Evolutionary conservation across 2,113 vertebrate species (phyloP), one percentile per base, ranked within the genome.

Genomic region (Cyphomyrus plagiostoma): DNA sequence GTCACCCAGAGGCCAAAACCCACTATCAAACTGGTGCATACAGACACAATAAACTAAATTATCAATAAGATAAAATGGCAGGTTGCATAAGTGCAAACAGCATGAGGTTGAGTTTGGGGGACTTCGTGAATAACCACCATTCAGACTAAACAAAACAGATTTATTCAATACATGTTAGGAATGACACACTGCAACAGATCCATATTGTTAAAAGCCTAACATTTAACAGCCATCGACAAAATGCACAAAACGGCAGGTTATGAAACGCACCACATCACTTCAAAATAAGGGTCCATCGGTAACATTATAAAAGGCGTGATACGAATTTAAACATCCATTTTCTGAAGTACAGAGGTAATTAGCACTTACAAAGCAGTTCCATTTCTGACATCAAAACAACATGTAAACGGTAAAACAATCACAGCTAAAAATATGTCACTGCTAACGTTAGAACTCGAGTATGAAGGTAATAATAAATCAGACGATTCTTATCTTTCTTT

Each of bases 131-230:
- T 80, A 80, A 80, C 30, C 74, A 80, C 30, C 74, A 42, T 42
- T 80, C 74, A 80, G 74, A 80, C 30, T 80, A 7, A 80, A 80
- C 74, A 42, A 80, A 80, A 80, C 74, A 77, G 30, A 80, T 80
- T 80, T 80, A 80, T 80, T 80, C 30, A 42, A 42, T 80, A 80
- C 35, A 4, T 42, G 11, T 80, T 80, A 19, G 35, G 74, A 80
- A 80, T 80, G 15, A 42, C 35, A 35, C 30, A 13, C 70, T 77
- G 30, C 42, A 77, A 77, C 74, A 80, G 17, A 42, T 70, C 62
- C 62, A 70, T 70, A 70, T 70, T 80, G 39, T 80, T 80, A 80
- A 80, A 15, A 80, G 30, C 39, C 35, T 39, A 80, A 80, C 74
- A 80, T 39, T 80, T 80, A 80, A 80, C 74, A 80, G 13, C 35